Evolutionary conservation across 1,140 invertebrate genomes (phyloP).

Genomic region (Euborellia annulipes): DNA sequence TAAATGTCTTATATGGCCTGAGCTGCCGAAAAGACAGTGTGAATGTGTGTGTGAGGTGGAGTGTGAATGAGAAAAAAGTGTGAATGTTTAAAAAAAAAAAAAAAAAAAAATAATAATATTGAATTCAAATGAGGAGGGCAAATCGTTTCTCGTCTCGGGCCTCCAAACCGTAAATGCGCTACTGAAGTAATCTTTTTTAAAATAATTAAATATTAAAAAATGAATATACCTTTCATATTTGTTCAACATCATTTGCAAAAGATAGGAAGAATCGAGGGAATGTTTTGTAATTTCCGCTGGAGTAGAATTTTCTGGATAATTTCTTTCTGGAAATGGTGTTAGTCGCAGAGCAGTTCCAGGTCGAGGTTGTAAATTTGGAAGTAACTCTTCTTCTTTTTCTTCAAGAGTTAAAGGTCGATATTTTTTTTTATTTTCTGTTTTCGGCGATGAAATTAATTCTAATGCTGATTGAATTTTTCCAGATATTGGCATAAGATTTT

Average conservation of each 20-base stretch:
- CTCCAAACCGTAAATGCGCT: too few relatives aligned
- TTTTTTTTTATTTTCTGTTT: not conserved
- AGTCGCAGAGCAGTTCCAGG: conserved; percentile 68
- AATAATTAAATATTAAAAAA: not conserved
- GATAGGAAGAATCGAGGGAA: conserved; percentile 69
- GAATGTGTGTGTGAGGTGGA: too few relatives aligned
- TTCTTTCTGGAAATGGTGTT: conserved; percentile 54
- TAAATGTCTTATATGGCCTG: too few relatives aligned
- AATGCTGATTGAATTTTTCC: conserved; percentile 49
- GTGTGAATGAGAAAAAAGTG: too few relatives aligned
- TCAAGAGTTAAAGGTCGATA: conserved; percentile 29
- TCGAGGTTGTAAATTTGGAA: conserved; percentile 66
- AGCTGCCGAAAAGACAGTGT: too few relatives aligned
- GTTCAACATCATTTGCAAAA: conserved; percentile 48
- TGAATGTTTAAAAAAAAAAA: too few relatives aligned
- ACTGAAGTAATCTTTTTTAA: too few relatives aligned
- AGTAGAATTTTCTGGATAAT: conserved; percentile 57
- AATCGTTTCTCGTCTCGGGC: too few relatives aligned
- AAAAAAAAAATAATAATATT: too few relatives aligned
- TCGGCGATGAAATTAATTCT: conserved; percentile 39
- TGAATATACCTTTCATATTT: conserved; percentile 40
- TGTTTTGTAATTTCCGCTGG: conserved; percentile 73
- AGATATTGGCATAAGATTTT: conserved; percentile 40
- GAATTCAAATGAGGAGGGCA: too few relatives aligned
- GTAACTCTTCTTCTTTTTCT: conserved; percentile 49